Conservation (phyloP, 2,113 vertebrate genomes). For the Chroicocephalus ridibundus region DNA sequence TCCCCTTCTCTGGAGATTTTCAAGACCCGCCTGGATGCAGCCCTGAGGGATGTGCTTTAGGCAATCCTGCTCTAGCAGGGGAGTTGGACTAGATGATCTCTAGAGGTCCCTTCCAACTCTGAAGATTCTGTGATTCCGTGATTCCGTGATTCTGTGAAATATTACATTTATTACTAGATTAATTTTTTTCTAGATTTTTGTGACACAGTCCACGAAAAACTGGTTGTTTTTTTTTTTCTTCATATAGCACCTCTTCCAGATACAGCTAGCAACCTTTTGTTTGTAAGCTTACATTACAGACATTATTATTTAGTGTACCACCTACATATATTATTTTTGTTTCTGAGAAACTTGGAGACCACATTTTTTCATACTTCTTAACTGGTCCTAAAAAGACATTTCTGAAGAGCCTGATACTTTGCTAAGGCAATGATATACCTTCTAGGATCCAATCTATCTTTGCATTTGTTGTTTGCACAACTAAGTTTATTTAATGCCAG, state of each 20-base stretch:
- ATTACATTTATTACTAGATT: neutral
- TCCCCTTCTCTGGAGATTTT: no score
- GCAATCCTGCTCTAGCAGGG: no score
- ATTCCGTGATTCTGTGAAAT: neutral
- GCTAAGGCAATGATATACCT: neutral
- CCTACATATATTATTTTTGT: neutral
- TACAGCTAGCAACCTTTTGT: neutral
- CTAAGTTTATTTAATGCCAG: neutral
- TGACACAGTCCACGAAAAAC: neutral
- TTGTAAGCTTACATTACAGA: neutral
- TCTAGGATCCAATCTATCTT: neutral
- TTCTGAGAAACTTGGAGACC: neutral
- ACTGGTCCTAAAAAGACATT: neutral
- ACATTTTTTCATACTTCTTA: neutral
- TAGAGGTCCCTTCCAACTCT: no score
- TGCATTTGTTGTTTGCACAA: neutral
- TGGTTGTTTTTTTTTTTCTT: neutral
- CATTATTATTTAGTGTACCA: accelerated
- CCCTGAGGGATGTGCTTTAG: no score
- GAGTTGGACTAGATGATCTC: no score
- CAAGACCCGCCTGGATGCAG: no score
- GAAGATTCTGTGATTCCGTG: no score
- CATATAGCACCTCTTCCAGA: neutral
- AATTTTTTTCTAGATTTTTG: neutral
- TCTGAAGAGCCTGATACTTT: neutral